Base-by-base conservation (phyloP, 2,888 invertebrate species). In the Neelides folsomi region DNA sequence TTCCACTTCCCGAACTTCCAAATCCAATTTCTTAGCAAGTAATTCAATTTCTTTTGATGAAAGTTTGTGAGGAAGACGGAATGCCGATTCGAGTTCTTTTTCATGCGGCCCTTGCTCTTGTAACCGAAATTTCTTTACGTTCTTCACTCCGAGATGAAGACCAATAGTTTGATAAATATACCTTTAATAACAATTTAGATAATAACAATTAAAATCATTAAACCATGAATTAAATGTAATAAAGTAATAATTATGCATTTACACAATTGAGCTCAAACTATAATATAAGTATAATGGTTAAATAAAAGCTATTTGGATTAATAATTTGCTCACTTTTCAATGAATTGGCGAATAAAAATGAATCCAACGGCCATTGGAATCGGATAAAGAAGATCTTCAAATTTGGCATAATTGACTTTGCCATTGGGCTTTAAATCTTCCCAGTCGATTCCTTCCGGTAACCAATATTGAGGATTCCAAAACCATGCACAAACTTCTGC, bases 1-100 rank as follows among this genome's bases (percentile, higher is more conserved):
- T 69, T 92, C 87, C 56, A 93, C 82, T 71, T 90, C 86, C 51
- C 90, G 77, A 70, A 86, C 85, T n/a, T 79, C 76, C 78, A 83
- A 78, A 70, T 89, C 87, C 66, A 85, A 70, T 70, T 86, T 85
- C 70, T 89, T 88, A 15, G 85, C 79, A 66, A 89, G 73, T 27
- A 78, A 79, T 67, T 75, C 71, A 67, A 81, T 73, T 83, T 84
- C 71, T 5, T 39, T 39, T 15, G 27, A 27, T 27, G 27, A 27
- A 7, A 27, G 27, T 27, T 27, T 27, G 7, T 27, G 27, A 27
- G 27, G 7, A 27, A 7, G 27, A 7, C 27, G 27, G 7, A 27
- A 27, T 3, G 27, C 27, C 4, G 27, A 27, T 7, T 27, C 27
- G 27, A 27, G 27, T 27, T 27, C 27, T 27, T 27, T 27, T 27